Evolutionary conservation across 23 tunicate genomes (phyloP), one percentile per base, ranked within the genome.

Genomic region (Oikopleura dioica): DNA sequence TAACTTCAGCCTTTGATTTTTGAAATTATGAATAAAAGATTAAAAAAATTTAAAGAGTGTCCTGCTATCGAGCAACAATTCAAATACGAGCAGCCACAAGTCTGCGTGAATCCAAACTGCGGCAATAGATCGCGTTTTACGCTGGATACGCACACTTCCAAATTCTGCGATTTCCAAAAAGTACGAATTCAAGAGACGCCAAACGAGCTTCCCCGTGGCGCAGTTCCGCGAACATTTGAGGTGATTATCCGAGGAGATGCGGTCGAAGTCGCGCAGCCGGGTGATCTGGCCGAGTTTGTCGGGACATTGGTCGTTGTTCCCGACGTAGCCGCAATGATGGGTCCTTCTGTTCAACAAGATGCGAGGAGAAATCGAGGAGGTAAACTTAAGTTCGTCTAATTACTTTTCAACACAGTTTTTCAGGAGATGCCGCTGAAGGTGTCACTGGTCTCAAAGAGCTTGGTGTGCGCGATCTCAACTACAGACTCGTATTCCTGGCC

Each of bases 211-310:
- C 97, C 97, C 35, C 68, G 97, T 36, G 97, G 97, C 5, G 78
- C 95, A 2, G 81, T 91, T 21, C 97, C 97, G 0, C 51, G 97
- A 80, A 91, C 87, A 79, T 84, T 91, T 37, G 97, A 91, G 37
- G 92, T 91, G 36, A 83, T 85, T 0, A 92, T 91, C 34, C 78
- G 97, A 1, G 91, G 87, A 0, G 97, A 91, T 79, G 84, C 87
- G 0, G 97, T 91, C 0, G 97, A 91, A 80, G 50, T 80, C 77
- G 97, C 92, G 12, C 97, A 91, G 78, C 92, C 97, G 34, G 97
- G 97, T 28, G 97, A 91, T 50, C 78, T 82, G 30, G 85, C 92
- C 76, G 92, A 85, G 35, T 91, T 91, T 59, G 81, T 85, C 38
- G 97, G 97, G 0, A 82, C 97, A 0, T 63, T 91, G 34, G 78